These are phyloP conservation scores for Invenusta paracnida DNA, from an alignment of 2,888 invertebrate genomes.

Conservation along the genomic window DNA sequence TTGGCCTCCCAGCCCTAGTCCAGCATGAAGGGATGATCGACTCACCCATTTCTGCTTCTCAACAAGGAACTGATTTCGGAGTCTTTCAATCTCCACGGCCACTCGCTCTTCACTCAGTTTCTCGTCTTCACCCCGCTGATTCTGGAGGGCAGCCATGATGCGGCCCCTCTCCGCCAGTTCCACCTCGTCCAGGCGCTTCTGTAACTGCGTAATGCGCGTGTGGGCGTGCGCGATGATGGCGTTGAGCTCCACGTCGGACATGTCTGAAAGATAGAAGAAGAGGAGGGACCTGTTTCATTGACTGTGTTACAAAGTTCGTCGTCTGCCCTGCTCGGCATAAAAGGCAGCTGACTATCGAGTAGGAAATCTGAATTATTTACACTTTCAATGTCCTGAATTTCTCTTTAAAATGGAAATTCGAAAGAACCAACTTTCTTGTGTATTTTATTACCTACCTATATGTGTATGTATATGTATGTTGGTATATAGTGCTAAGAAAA, in stretches of 20 bases:
- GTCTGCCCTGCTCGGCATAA: too few species aligned
- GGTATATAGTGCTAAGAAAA: too few species aligned
- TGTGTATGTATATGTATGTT: too few species aligned
- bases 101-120: slow-evolving; percentile 64
- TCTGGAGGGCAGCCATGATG: slow-evolving; percentile 67
- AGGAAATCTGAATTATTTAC: too few species aligned
- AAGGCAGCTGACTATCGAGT: too few species aligned
- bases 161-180: slow-evolving; percentile 63
- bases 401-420: too few species aligned
- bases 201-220: slow-evolving; percentile 71
- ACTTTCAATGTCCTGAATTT: too few species aligned
- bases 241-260: slow-evolving; percentile 70
- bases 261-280: slow-evolving; percentile 49
- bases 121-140: slow-evolving; percentile 66
- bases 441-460: too few species aligned
- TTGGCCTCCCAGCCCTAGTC: too few species aligned
- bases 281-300: too few species aligned
- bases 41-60: slow-evolving; percentile 67
- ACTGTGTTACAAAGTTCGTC: too few species aligned
- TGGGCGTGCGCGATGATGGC: slow-evolving; percentile 75
- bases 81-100: slow-evolving; percentile 69
- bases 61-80: slow-evolving; percentile 67
- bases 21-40: background rate
- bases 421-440: too few species aligned
- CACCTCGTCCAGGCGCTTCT: slow-evolving; percentile 72